These are phyloP conservation scores for Lordiphosa andalusiaca DNA, from an alignment of 2,888 invertebrate genomes.

Conservation along the genomic window DNA sequence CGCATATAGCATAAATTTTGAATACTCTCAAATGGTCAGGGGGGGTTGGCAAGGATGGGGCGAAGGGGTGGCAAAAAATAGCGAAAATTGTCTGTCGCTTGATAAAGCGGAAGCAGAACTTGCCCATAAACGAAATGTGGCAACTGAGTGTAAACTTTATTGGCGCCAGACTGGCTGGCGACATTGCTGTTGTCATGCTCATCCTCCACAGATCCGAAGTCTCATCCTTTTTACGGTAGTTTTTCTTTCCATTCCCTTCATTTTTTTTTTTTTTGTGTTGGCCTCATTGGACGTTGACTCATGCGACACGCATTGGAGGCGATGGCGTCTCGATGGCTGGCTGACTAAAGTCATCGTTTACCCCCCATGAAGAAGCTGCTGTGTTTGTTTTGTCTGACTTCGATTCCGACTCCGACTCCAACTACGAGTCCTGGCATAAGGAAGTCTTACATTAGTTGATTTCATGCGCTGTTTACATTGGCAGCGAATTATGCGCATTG, in stretches of 20 bases:
- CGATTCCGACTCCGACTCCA: slow-evolving; percentile 5
- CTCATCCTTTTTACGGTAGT: slow-evolving; percentile 13
- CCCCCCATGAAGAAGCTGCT: slow-evolving; percentile 46
- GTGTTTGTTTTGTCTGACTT: slow-evolving; percentile 71
- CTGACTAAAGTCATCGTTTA: slow-evolving; percentile 44
- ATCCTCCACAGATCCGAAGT: slow-evolving; percentile 6
- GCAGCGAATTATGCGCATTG: slow-evolving; percentile 74
- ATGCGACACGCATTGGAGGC: slow-evolving; percentile 65
- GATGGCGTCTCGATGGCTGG: slow-evolving; percentile 66
- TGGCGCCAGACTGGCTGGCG: slow-evolving; percentile 77
- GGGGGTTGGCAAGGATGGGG: not conserved
- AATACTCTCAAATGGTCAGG: slow-evolving; percentile 47
- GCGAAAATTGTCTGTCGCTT: slow-evolving; percentile 75
- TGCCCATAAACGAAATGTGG: slow-evolving; percentile 75
- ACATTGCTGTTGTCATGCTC: slow-evolving; percentile 43
- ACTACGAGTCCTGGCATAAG: slow-evolving; percentile 23
- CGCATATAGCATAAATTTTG: slow-evolving; percentile 75
- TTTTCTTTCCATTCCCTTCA: not conserved
- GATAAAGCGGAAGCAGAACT: slow-evolving; percentile 74
- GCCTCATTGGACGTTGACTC: slow-evolving; percentile 43
- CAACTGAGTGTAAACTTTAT: slow-evolving; percentile 76
- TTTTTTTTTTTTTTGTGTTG: slow-evolving; percentile 2
- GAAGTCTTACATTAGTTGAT: slow-evolving; percentile 70
- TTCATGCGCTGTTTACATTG: slow-evolving; percentile 74
- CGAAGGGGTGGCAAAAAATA: slow-evolving; percentile 41